phyloP scores from a whole-genome alignment of 2,888 invertebrate genomes.

The Zaprionus obscuricornis region DNA sequence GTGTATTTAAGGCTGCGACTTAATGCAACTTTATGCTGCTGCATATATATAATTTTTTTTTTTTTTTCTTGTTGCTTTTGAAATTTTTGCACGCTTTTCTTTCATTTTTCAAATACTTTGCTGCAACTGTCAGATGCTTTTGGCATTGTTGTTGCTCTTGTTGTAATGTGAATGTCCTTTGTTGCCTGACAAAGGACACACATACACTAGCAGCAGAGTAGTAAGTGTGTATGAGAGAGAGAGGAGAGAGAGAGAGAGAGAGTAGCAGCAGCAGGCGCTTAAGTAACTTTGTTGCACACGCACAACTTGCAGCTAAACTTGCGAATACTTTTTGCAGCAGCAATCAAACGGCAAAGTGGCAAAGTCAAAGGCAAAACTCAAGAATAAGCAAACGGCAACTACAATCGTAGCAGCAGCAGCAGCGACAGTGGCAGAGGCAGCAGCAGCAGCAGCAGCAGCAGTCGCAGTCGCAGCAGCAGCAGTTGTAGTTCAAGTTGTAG shows the following conservation, averaged over 20 bases:
- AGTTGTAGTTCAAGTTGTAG: constrained; percentile 3
- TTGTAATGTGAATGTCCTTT: constrained; percentile 73
- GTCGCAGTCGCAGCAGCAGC: constrained; percentile 3
- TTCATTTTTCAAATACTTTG: constrained; percentile 74
- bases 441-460: constrained; percentile 16
- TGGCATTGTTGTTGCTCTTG: constrained; percentile 26
- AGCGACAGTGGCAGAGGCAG: background rate
- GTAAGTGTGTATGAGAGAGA: background rate
- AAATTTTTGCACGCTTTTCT: constrained; percentile 50
- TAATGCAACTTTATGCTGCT: background rate
- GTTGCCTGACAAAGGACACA: constrained; percentile 70
- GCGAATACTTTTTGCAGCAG: constrained; percentile 31
- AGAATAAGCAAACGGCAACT: constrained; percentile 31
- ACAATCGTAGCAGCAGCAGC: constrained; percentile 8
- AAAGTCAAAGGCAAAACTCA: constrained; percentile 47
- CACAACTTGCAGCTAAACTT: constrained; percentile 57
- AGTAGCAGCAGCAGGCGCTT: constrained; percentile 5
- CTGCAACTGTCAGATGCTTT: constrained; percentile 73
- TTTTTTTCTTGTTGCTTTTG: constrained; percentile 10
- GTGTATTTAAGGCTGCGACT: background rate
- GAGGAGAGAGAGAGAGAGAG: constrained; percentile 1
- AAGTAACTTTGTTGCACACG: constrained; percentile 61
- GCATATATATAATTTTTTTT: constrained; percentile 2
- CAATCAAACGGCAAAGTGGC: constrained; percentile 58
- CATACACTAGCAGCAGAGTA: constrained; percentile 15